Evolutionary conservation across 2,888 invertebrate genomes (phyloP).

Genomic region (Archips xylosteana): DNA sequence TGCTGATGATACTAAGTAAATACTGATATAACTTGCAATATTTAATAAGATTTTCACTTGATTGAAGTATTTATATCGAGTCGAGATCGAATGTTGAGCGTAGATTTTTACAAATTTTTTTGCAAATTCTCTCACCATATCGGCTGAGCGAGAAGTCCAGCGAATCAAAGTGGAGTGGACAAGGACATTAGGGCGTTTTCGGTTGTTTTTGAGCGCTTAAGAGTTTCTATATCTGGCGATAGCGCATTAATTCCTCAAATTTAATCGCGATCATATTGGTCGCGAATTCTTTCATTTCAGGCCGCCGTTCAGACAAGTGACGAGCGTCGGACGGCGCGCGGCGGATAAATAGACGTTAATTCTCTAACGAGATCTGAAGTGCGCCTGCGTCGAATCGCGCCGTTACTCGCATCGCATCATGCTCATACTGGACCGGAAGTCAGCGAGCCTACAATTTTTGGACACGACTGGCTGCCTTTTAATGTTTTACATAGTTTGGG

Average conservation of each 20-base stretch:
- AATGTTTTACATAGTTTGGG: not conserved
- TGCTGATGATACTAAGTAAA: no score
- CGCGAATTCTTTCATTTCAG: not conserved
- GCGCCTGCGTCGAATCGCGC: constrained; percentile 20
- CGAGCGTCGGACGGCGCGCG: not conserved
- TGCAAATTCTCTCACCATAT: no score
- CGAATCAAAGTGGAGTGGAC: no score
- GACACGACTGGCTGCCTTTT: not conserved
- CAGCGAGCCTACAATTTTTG: not conserved
- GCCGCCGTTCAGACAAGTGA: not conserved
- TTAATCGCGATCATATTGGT: not conserved
- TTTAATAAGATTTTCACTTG: no score
- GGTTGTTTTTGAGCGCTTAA: not conserved
- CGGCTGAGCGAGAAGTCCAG: no score
- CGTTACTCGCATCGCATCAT: constrained; percentile 15
- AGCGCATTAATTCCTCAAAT: no score
- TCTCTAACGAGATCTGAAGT: constrained; percentile 18
- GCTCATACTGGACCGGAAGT: constrained; percentile 16
- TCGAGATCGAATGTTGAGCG: no score
- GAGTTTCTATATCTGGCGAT: not conserved
- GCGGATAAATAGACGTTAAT: constrained; percentile 25
- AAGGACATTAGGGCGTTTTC: no score
- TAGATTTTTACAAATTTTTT: no score
- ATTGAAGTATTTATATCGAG: no score
- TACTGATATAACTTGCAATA: no score